Conservation (phyloP, 2,888 invertebrate species). For the Cataglyphis cursor region DNA sequence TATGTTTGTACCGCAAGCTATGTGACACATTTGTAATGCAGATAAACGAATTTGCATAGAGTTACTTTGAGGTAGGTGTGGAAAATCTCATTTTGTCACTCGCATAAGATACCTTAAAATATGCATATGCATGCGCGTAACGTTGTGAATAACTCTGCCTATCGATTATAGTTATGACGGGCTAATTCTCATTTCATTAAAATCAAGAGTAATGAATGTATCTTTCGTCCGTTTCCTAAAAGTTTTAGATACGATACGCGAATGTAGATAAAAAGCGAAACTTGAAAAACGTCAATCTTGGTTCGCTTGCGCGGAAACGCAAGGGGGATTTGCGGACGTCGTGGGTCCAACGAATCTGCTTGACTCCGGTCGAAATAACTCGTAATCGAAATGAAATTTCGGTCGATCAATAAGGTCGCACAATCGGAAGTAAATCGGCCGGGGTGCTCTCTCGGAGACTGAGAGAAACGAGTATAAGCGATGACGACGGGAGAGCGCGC, state of each 20-base stretch:
- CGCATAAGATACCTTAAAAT: slow-evolving; percentile 39
- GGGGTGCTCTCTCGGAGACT: slow-evolving; percentile 11
- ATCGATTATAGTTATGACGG: slow-evolving; percentile 16
- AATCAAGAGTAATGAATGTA: slow-evolving; percentile 10
- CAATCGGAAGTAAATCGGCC: slow-evolving; percentile 56
- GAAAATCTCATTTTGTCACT: slow-evolving; percentile 37
- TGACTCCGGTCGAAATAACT: slow-evolving; percentile 49
- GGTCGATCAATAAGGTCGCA: slow-evolving; percentile 42
- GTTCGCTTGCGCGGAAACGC: slow-evolving; percentile 20
- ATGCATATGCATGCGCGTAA: slow-evolving; percentile 48
- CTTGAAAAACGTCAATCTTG: background rate
- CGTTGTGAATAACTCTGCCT: slow-evolving; percentile 27
- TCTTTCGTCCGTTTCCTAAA: background rate
- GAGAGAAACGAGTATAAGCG: slow-evolving; percentile 39
- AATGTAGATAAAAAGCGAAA: background rate
- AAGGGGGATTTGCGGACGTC: slow-evolving; percentile 12
- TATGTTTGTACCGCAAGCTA: background rate
- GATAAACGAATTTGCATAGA: slow-evolving; percentile 49
- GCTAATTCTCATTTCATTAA: slow-evolving; percentile 15
- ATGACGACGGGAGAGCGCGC: slow-evolving; percentile 33
- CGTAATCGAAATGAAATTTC: slow-evolving; percentile 54
- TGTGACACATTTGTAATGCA: slow-evolving; percentile 46
- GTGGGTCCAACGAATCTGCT: slow-evolving; percentile 29
- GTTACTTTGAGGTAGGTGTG: slow-evolving; percentile 26
- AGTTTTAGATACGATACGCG: background rate